Conservation (phyloP, 2,797 vertebrate genomes). For the Macropodus opercularis region DNA sequence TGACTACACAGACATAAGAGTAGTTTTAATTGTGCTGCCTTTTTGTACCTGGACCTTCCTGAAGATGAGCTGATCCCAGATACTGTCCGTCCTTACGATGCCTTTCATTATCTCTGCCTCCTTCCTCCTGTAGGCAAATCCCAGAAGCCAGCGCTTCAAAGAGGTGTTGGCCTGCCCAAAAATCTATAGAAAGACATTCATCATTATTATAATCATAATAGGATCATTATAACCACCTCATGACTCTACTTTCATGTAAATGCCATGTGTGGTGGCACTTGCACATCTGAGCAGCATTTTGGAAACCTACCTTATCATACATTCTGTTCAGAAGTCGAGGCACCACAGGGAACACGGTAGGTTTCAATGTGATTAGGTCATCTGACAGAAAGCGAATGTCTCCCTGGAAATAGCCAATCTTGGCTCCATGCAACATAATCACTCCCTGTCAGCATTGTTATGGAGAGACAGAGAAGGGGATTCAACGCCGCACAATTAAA, state of each 20-base stretch:
- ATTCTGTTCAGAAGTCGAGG: conserved; percentile 94
- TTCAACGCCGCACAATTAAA: not conserved
- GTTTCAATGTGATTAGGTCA: conserved; percentile 88
- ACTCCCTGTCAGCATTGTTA: conserved; percentile 76
- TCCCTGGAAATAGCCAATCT: conserved; percentile 96
- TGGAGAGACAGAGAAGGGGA: not conserved
- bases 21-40: not conserved
- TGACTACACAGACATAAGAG: not conserved
- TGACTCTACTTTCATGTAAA: not conserved
- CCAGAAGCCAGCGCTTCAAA: conserved; percentile 91
- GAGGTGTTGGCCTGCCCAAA: conserved; percentile 89
- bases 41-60: conserved; percentile 90
- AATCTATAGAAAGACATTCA: conserved; percentile 77
- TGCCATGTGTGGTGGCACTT: not conserved
- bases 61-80: conserved; percentile 96
- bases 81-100: conserved; percentile 89
- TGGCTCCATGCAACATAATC: conserved; percentile 87
- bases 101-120: conserved; percentile 89
- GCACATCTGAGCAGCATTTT: not conserved
- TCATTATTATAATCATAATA: not conserved
- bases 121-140: conserved; percentile 92
- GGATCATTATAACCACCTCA: not conserved
- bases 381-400: conserved; percentile 92
- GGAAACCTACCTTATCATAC: conserved; percentile 88
- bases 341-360: conserved; percentile 94